Conservation (phyloP, 2,113 vertebrate species). For the Parotia lawesii region DNA sequence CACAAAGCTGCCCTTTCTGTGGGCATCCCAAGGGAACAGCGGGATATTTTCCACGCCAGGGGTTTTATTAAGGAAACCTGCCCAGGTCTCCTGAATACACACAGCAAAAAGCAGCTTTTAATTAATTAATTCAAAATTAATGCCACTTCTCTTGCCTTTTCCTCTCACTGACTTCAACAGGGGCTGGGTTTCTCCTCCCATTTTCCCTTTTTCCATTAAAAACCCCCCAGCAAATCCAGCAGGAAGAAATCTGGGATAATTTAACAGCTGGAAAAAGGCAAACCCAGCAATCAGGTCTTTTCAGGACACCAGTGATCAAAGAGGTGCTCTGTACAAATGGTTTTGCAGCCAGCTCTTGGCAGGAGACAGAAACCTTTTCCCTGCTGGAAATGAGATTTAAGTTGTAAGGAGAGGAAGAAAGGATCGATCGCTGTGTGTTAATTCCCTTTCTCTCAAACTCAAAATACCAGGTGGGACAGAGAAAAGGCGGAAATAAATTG, state of each 20-base stretch:
- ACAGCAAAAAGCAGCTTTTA: not conserved
- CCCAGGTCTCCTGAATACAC: not conserved
- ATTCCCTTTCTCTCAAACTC: not conserved
- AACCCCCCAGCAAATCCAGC: not conserved
- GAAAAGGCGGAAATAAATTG: not conserved
- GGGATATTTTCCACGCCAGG: not conserved
- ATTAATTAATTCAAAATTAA: not conserved
- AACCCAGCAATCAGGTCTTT: not conserved
- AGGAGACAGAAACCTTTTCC: not conserved
- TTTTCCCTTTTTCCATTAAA: not conserved
- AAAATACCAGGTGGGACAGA: not conserved
- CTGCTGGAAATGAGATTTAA: not conserved
- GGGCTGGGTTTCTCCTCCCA: not conserved
- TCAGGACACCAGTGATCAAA: constrained; percentile 26
- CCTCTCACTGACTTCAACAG: not conserved
- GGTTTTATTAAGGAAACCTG: not conserved
- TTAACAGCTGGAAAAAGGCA: constrained; percentile 15
- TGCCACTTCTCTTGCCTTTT: not conserved
- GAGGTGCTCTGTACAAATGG: not conserved
- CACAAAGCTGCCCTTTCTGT: not conserved
- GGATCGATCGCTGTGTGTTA: not conserved
- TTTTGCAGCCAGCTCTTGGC: not conserved
- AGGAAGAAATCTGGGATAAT: not conserved
- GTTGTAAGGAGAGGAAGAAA: not conserved
- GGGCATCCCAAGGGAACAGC: not conserved